Base-by-base conservation (phyloP, 2,888 invertebrate genomes). In the Gastracanthus pulcherrimus region DNA sequence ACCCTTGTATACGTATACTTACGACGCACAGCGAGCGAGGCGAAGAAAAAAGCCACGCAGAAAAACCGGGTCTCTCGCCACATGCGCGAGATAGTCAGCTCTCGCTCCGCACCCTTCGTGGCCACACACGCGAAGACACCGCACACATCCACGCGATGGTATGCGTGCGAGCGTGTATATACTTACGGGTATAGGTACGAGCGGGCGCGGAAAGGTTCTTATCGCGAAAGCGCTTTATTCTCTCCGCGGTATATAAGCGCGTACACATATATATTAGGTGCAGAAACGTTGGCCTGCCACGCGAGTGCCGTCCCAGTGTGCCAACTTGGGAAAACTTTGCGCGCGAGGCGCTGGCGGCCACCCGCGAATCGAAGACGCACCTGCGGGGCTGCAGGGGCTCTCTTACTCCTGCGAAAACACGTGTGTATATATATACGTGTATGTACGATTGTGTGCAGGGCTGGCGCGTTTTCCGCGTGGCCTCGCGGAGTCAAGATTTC, bases 241-340 rank as follows among this genome's bases (percentile, higher is more conserved):
- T 48, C n/a, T n/a, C n/a, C n/a, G n/a, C n/a, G n/a, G n/a, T n/a
- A n/a, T n/a, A n/a, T n/a, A 85, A 85, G 84, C 84, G 85, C 83
- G 87, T 87, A n/a, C n/a, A n/a, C n/a, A n/a, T n/a, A n/a, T 85
- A 86, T 87, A 87, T 87, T 83, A 83, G 26, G 48, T n/a, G 77
- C 84, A 85, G 84, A 86, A 88, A 88, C 88, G 88, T 86, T 78
- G 78, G 82, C 85, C 86, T 85, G 83, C 88, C 88, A 88, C 88
- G 88, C 88, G 87, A 88, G 85, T n/a, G n/a, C n/a, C n/a, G 84
- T 86, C 84, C 76, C 81, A 76, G 82, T 81, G 80, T n/a, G n/a
- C 84, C 70, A 83, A 83, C 83, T 84, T 84, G 82, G 81, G 84
- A 85, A 85, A 86, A 85, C 85, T 85, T 86, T 36, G 67, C 51